Evolutionary conservation across 2,888 invertebrate species (phyloP).

Genomic region (Rugalucina vietnamica): DNA sequence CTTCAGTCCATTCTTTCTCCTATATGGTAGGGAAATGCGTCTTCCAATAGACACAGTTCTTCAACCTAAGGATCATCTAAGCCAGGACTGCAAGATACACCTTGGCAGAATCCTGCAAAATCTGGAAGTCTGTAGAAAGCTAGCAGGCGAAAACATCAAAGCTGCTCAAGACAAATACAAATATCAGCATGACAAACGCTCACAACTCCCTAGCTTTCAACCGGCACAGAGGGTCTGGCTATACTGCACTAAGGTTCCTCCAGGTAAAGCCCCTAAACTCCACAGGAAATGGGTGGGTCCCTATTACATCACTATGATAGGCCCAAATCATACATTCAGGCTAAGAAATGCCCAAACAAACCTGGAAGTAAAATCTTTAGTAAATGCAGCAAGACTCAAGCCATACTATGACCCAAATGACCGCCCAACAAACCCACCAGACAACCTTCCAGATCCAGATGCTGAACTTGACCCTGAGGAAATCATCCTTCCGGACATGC

Average conservation of each 20-base stretch:
- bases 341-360: conserved; percentile 17
- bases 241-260: conserved; percentile 33
- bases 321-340: conserved; percentile 37
- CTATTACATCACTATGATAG: conserved; percentile 28
- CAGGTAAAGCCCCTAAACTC: conserved; percentile 35
- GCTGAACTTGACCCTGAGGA: conserved; percentile 21
- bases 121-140: conserved; percentile 27
- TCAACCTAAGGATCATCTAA: conserved; percentile 24
- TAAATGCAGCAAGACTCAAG: conserved; percentile 36
- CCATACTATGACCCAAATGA: conserved; percentile 37
- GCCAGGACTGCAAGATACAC: conserved; percentile 2
- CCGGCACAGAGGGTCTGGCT: conserved; percentile 49
- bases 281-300: conserved; percentile 40
- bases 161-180: conserved; percentile 39
- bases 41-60: conserved; percentile 44
- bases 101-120: conserved; percentile 22
- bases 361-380: conserved; percentile 26
- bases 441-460: conserved; percentile 7
- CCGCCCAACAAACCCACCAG: conserved; percentile 42
- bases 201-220: conserved; percentile 28
- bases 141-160: conserved; percentile 32
- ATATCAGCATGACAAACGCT: conserved; percentile 41
- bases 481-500: too few species aligned
- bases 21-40: conserved; percentile 53
- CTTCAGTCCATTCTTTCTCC: conserved; percentile 31